These are phyloP conservation scores for Oscheius sp. DNA, from an alignment of 1,140 invertebrate genomes.

Conservation along the genomic window DNA sequence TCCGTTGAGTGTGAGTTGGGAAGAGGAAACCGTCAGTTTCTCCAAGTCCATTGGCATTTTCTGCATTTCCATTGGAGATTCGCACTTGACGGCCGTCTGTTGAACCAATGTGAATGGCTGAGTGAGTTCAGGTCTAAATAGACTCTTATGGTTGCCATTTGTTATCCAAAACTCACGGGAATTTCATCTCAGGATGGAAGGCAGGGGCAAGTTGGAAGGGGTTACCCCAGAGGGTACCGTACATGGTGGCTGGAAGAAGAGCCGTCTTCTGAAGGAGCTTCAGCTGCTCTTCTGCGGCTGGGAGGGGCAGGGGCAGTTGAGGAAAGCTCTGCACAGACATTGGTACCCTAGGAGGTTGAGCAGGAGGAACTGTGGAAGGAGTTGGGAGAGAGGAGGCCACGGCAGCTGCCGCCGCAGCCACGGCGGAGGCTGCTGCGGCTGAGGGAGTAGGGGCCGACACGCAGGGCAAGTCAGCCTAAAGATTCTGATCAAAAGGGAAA, in stretches of 20 bases:
- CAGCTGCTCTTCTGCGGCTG: background rate
- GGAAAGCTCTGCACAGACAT: slow-evolving; percentile 67
- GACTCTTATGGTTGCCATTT: too few relatives aligned
- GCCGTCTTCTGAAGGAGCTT: slow-evolving; percentile 67
- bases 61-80: too few relatives aligned
- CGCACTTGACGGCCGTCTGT: too few relatives aligned
- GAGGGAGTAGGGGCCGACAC: background rate
- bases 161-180: too few relatives aligned
- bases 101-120: too few relatives aligned
- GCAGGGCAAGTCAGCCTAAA: background rate
- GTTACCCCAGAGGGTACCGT: too few relatives aligned
- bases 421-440: background rate
- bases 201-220: too few relatives aligned
- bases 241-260: too few relatives aligned
- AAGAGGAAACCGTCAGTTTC: slow-evolving; percentile 1
- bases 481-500: background rate
- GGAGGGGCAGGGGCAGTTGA: background rate
- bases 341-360: slow-evolving; percentile 71
- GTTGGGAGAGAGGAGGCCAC: slow-evolving; percentile 64
- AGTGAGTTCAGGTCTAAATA: too few relatives aligned
- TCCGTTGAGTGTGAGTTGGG: background rate
- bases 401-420: slow-evolving; percentile 55
- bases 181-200: too few relatives aligned
- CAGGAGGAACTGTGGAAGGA: slow-evolving; percentile 62
- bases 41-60: too few relatives aligned